A percentile compares a stretch with the other conserved stretches of the same genome.
These are phyloP conservation scores for Camptogramma bilineatum DNA, from an alignment of 2,888 invertebrate species.

Conservation along the genomic window DNA sequence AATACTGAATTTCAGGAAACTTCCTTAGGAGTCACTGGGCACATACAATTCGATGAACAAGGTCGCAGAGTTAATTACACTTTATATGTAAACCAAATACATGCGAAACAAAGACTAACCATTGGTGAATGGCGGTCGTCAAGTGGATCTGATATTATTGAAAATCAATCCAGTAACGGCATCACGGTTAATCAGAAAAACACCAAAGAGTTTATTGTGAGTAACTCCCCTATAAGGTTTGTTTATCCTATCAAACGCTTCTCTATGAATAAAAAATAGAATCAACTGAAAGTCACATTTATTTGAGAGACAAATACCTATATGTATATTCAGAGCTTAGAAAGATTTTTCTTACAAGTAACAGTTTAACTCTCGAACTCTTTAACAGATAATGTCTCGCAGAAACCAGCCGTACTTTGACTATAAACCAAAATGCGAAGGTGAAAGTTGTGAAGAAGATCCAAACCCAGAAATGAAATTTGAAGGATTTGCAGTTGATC, in stretches of 20 bases:
- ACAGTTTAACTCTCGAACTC: not conserved
- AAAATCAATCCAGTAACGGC: constrained; percentile 10
- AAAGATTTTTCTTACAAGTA: not conserved
- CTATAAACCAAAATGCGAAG: constrained; percentile 77
- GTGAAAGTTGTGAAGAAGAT: constrained; percentile 72
- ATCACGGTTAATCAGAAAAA: constrained; percentile 71
- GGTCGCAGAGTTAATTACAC: constrained; percentile 89
- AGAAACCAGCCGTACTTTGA: constrained; percentile 91
- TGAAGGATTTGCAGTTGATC: constrained; percentile 91
- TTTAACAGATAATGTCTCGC: constrained; percentile 84
- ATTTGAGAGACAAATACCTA: too few relatives aligned
- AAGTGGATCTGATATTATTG: constrained; percentile 83
- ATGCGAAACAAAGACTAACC: constrained; percentile 50
- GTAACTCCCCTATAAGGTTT: constrained; percentile 3
- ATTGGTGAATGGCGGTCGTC: constrained; percentile 70
- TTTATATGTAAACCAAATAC: constrained; percentile 88
- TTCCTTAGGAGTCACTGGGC: constrained; percentile 88
- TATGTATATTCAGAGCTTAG: too few relatives aligned
- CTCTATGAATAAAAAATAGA: too few relatives aligned
- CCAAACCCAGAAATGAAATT: constrained; percentile 86
- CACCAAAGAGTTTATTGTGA: constrained; percentile 41
- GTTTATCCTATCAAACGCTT: too few relatives aligned
- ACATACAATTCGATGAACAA: constrained; percentile 88
- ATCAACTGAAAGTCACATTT: too few relatives aligned
- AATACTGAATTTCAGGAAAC: constrained; percentile 81